phyloP scores from a whole-genome alignment of 53 echinoderm and acorn worm species.

The Patiria pectinifera region DNA sequence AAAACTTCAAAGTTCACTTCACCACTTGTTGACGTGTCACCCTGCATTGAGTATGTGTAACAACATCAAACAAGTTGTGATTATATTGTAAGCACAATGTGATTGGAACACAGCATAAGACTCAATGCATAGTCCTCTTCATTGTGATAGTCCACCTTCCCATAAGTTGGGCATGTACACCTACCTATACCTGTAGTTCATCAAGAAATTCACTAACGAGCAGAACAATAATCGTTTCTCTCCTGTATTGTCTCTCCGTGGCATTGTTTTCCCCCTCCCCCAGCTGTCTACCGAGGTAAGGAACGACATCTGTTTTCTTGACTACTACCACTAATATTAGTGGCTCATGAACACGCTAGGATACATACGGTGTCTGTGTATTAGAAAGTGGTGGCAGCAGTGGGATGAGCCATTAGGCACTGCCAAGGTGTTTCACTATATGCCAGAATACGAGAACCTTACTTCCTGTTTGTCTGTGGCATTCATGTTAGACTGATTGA shows the following conservation, averaged over 20 bases:
- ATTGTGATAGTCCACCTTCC: background rate
- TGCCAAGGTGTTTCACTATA: background rate
- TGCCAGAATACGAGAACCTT: background rate
- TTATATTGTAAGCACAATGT: too few species aligned
- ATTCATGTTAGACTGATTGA: too few species aligned
- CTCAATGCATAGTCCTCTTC: background rate
- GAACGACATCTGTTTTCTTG: background rate
- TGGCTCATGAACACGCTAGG: background rate
- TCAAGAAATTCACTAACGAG: background rate
- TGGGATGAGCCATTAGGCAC: background rate
- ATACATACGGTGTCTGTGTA: background rate
- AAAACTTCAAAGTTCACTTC: too few species aligned
- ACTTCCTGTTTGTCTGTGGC: too few species aligned
- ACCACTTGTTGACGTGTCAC: too few species aligned
- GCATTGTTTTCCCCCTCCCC: conserved; percentile 14
- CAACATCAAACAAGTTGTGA: too few species aligned
- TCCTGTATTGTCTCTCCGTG: conserved; percentile 35
- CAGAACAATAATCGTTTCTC: conserved; percentile 31
- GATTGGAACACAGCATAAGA: too few species aligned
- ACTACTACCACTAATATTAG: background rate
- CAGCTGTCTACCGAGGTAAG: conserved; percentile 71
- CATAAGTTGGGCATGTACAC: background rate
- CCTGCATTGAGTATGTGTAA: too few species aligned
- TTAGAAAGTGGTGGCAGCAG: conserved; percentile 18
- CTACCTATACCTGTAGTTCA: background rate